Conservation (phyloP, 2,797 vertebrate genomes). For the Karalla daura region DNA sequence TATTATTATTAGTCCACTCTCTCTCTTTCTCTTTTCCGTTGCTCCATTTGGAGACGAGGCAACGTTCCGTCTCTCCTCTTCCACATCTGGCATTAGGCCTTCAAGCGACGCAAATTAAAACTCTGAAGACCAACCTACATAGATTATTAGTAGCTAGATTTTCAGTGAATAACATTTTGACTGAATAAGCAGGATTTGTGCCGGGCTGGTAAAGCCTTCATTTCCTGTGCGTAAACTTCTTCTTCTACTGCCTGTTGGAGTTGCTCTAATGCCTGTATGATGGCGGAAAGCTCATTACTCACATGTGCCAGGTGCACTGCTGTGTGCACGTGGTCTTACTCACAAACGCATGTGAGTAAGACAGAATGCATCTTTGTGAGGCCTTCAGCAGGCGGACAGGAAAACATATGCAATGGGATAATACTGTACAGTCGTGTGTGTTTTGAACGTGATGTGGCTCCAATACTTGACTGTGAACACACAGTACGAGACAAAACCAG, state of each 20-base stretch:
- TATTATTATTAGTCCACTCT: constrained; percentile 54
- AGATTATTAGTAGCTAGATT: neutral
- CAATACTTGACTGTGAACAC: neutral
- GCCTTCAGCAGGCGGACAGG: neutral
- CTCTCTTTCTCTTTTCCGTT: constrained; percentile 20
- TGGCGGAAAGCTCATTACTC: neutral
- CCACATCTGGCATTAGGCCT: neutral
- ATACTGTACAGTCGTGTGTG: constrained; percentile 7
- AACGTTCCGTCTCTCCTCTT: neutral
- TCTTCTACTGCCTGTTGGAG: constrained; percentile 23
- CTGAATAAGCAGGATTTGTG: constrained; percentile 49
- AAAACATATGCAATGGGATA: constrained; percentile 9
- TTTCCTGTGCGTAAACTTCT: constrained; percentile 60
- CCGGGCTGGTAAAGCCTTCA: constrained; percentile 30
- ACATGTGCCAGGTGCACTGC: constrained; percentile 17
- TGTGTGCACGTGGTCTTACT: neutral
- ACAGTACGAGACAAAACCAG: neutral
- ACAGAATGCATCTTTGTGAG: neutral
- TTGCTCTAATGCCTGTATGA: constrained; percentile 25
- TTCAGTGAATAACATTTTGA: neutral
- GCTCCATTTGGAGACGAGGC: constrained; percentile 30
- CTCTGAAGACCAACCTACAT: neutral
- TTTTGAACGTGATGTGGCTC: constrained; percentile 15
- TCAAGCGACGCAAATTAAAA: constrained; percentile 11
- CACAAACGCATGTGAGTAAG: neutral